Evolutionary conservation across 2,888 invertebrate genomes (phyloP), one percentile per base, ranked within the genome.

Genomic region (Meandrusa payeni): DNA sequence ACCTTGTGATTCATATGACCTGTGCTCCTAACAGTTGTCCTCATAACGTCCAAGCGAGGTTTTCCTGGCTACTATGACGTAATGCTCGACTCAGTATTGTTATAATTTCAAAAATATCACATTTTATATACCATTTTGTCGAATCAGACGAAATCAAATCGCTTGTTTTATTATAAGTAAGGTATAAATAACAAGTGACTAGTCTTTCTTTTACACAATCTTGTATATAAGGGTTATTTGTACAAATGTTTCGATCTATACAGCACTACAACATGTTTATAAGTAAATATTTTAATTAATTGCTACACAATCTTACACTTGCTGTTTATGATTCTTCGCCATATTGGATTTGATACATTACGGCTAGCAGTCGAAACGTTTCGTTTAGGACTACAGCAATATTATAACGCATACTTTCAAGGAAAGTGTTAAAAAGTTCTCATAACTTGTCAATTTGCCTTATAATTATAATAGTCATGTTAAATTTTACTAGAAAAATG

Each of bases 1-100:
- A 79, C 80, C 77, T 72, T 61, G 52, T 65, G 66, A 68, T 52
- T 61, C 51, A 51, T 48, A 36, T 36, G 40, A 39, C 34, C 40
- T 28, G 39, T 20, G 33, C 13, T n/a, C 27, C 28, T 54, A 55
- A 52, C 40, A 47, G 36, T 48, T 41, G 47, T 45, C 47, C 42
- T 48, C 48, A 41, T 41, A 43, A 34, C 45, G 47, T 52, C 47
- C 41, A 41, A 22, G 38, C 32, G 51, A 43, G 51, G 48, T 52
- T 54, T 53, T 55, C 51, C 51, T 51, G 41, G 22, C 17, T 15
- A 41, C 41, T 27, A 33, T 54, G 50, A 55, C 51, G 53, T 49
- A 50, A 54, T 36, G 27, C 22, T 41, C 32, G 41, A 47, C 48
- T 46, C 41, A 43, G 43, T 47, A 46, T 39, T 52, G 47, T n/a